Percentiles rank a stretch among this genome's conserved stretches.
Conservation (phyloP, 2,113 vertebrate species). For the Xiphorhynchus elegans region DNA sequence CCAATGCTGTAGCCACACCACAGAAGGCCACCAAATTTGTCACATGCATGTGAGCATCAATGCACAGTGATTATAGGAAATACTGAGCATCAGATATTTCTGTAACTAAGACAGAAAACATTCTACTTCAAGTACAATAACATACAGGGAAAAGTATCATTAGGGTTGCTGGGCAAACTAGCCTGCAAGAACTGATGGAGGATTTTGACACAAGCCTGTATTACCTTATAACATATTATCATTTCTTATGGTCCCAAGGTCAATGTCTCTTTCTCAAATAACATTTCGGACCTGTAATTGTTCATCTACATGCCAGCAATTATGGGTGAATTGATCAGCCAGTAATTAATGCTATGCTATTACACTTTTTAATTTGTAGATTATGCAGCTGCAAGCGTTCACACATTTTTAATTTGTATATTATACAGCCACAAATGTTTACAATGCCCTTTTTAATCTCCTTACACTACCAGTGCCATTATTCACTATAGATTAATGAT, state of each 20-base stretch:
- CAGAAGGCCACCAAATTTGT: neutral
- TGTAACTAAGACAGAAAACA: constrained; percentile 22
- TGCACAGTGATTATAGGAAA: neutral
- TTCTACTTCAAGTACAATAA: constrained; percentile 52
- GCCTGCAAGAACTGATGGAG: constrained; percentile 35
- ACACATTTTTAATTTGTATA: constrained; percentile 87
- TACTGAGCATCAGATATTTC: neutral
- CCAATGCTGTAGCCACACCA: fast-evolving
- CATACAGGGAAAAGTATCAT: constrained; percentile 46
- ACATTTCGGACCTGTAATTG: constrained; percentile 82
- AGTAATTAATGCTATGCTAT: constrained; percentile 86
- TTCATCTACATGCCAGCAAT: constrained; percentile 85
- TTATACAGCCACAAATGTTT: constrained; percentile 89
- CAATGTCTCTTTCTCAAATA: constrained; percentile 84
- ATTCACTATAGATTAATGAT: constrained; percentile 86
- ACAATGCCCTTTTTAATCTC: constrained; percentile 89
- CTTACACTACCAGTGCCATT: constrained; percentile 81
- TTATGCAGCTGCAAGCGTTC: constrained; percentile 84
- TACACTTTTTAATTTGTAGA: constrained; percentile 88
- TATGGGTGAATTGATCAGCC: constrained; percentile 83
- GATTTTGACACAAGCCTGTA: constrained; percentile 71
- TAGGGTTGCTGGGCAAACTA: constrained; percentile 25
- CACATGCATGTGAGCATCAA: neutral
- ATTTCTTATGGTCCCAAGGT: constrained; percentile 83
- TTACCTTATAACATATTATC: constrained; percentile 75